These are phyloP conservation scores for Trichopria drosophilae DNA, from an alignment of 2,888 invertebrate genomes.

Conservation along the genomic window DNA sequence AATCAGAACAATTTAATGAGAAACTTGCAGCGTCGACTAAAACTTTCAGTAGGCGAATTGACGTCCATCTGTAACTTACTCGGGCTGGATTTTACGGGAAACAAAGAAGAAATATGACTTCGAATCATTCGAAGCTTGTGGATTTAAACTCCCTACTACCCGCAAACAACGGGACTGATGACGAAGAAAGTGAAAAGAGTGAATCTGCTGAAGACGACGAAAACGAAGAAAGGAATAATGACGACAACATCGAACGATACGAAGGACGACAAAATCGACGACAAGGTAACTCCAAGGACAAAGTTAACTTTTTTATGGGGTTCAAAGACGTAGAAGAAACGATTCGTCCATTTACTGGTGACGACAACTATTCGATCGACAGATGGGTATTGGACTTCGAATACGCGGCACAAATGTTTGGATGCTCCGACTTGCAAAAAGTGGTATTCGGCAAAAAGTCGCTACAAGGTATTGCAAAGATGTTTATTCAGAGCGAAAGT, in stretches of 20 bases:
- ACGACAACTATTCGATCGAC: too few species aligned
- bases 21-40: not conserved
- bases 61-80: too few species aligned
- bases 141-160: not conserved
- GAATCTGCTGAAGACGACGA: not conserved
- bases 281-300: too few species aligned
- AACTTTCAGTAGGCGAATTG: not conserved
- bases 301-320: too few species aligned
- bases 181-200: not conserved
- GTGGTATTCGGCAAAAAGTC: slow-evolving; percentile 1
- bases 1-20: not conserved
- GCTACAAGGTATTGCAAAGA: not conserved
- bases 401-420: too few species aligned
- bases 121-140: not conserved
- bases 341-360: not conserved
- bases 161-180: not conserved
- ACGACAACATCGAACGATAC: too few species aligned
- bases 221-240: too few species aligned
- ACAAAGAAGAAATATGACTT: not conserved
- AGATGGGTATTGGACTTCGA: too few species aligned
- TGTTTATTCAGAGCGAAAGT: too few species aligned
- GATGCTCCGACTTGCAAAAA: not conserved
- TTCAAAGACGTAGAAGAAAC: not conserved
- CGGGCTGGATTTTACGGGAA: slow-evolving; percentile 1
- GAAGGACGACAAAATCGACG: too few species aligned